Conservation (phyloP, 2,797 vertebrate genomes). For the Enteromius paludinosus region DNA sequence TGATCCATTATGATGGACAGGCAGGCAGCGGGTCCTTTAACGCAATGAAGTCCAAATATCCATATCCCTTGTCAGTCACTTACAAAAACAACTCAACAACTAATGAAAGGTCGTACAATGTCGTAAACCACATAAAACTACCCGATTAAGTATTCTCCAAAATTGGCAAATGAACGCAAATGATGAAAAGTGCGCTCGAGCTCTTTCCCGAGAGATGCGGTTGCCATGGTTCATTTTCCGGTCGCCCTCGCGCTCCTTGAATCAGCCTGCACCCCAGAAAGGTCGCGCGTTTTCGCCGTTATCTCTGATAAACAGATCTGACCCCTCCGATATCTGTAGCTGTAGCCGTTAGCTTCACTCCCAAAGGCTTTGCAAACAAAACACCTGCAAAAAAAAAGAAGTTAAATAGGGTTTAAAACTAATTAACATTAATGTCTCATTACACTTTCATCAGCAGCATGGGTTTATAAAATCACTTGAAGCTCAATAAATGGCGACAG, state of each 20-base stretch:
- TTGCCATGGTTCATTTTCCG: constrained; percentile 54
- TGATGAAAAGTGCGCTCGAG: constrained; percentile 14
- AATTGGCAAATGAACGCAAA: neutral
- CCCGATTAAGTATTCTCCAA: constrained; percentile 10
- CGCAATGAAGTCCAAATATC: constrained; percentile 39
- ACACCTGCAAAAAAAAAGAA: constrained; percentile 14
- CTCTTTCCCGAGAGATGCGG: constrained; percentile 22
- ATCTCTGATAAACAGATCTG: neutral
- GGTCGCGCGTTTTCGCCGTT: neutral
- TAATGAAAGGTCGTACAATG: neutral
- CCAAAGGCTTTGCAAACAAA: neutral
- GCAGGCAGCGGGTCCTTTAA: constrained; percentile 4
- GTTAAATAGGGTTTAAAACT: neutral
- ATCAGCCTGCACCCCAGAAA: neutral
- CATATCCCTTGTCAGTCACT: constrained; percentile 12
- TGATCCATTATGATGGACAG: constrained; percentile 68
- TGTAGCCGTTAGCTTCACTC: neutral
- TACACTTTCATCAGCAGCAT: neutral
- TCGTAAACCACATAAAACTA: neutral
- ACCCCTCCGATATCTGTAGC: neutral
- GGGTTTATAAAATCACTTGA: neutral
- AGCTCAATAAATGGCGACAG: neutral
- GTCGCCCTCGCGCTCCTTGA: neutral
- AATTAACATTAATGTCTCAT: neutral
- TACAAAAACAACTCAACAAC: neutral